Evolutionary conservation across 2,113 vertebrate species (phyloP).

Genomic region (Gymnorhina tibicen): DNA sequence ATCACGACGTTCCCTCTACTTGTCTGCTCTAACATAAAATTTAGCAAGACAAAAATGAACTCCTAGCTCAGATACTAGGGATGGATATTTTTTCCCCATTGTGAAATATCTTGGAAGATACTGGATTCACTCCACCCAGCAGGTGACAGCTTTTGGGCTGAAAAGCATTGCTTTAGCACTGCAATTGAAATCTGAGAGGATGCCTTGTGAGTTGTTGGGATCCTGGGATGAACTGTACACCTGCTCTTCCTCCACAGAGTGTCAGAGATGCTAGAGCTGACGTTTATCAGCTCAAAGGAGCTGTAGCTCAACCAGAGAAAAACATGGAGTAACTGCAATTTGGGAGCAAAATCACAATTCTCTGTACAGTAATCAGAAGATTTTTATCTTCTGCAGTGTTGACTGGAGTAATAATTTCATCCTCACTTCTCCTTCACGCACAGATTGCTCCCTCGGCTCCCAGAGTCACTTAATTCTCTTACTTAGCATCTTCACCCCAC

Average conservation of each 20-base stretch:
- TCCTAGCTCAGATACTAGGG: neutral
- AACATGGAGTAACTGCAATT: neutral
- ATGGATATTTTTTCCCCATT: neutral
- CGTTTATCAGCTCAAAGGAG: neutral
- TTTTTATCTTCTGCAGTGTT: neutral
- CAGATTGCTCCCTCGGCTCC: neutral
- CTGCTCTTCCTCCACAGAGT: neutral
- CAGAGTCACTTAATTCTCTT: neutral
- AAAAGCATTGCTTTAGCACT: neutral
- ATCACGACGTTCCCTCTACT: neutral
- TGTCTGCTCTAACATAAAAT: neutral
- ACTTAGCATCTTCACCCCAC: neutral
- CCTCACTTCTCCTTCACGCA: neutral
- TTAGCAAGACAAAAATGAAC: neutral
- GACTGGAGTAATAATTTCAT: neutral
- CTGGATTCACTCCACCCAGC: neutral
- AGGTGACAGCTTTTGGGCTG: neutral
- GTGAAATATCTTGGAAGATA: neutral
- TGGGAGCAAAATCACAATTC: neutral
- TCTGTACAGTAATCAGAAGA: neutral
- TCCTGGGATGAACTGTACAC: neutral
- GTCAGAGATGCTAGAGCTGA: neutral
- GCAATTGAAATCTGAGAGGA: neutral
- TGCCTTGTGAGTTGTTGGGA: neutral
- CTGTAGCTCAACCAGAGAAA: neutral